Percentiles rank a stretch among this genome's conserved stretches.
phyloP scores from a whole-genome alignment of 2,888 invertebrate genomes.

The Trissolcus brochymenae region DNA sequence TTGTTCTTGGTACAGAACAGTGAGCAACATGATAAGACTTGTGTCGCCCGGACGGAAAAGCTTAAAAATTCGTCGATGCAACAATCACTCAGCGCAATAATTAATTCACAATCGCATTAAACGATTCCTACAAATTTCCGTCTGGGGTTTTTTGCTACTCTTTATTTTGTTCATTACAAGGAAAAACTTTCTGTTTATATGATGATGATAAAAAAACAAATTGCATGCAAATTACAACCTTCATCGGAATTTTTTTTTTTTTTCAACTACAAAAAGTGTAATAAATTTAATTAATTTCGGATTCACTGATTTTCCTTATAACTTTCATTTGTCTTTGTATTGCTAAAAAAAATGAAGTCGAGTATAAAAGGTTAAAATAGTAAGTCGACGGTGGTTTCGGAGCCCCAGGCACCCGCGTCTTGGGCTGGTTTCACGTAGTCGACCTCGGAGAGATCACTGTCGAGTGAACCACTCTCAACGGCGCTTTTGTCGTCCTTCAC shows the following conservation, averaged over 20 bases:
- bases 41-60: conserved; percentile 30
- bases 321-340: conserved; percentile 5
- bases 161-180: conserved; percentile 21
- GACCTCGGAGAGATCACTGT: conserved; percentile 63
- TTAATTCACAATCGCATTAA: neutral
- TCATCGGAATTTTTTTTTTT: too few relatives aligned
- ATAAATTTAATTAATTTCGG: neutral
- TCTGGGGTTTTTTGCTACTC: conserved; percentile 15
- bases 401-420: conserved; percentile 76
- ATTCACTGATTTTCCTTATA: conserved; percentile 20
- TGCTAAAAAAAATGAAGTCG: conserved; percentile 28
- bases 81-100: conserved; percentile 5
- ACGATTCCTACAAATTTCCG: conserved; percentile 9
- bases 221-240: too few relatives aligned
- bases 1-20: conserved; percentile 49
- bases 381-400: conserved; percentile 76
- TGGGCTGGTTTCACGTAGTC: conserved; percentile 76
- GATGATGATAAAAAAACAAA: too few relatives aligned
- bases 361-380: conserved; percentile 71
- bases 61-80: neutral
- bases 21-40: conserved; percentile 55
- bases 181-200: conserved; percentile 20
- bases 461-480: conserved; percentile 39
- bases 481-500: conserved; percentile 31
- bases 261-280: too few relatives aligned